Evolutionary conservation across 64 coral and sea anemone genomes (phyloP), one percentile per base, ranked within the genome.

Genomic region (Astreopora myriophthalma): DNA sequence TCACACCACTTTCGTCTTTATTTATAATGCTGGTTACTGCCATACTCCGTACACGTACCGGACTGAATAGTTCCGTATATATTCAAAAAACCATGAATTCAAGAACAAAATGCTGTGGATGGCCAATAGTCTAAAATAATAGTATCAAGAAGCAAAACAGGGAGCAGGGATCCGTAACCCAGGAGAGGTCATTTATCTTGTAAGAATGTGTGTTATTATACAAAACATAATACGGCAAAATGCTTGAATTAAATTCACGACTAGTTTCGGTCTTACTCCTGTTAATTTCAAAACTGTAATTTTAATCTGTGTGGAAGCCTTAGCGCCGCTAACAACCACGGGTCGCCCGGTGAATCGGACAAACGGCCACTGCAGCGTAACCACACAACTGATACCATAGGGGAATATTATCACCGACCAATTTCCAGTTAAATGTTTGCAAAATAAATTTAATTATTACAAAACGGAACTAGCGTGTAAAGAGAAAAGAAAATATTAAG

Each of bases 221-320:
- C 58, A 34, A 1, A 31, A 80, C 79, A 64, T 64, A 65, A 83
- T 39, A 33, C 49, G 38, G 32, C 8, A 64, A 83, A 83, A 83
- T 83, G 57, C 55, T 83, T 83, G 55, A 24, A 25, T 61, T 81
- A 80, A 19, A 80, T 80, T 80, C 76, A 55, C 57, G 58, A 80
- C 16, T 34, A 26, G 22, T 77, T 3, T 20, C 46, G 10, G 51
- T 55, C 12, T 55, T 55, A 64, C 24, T 64, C 9, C 23, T 23
- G 12, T 24, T 26, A 12, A 32, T n/a, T 14, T 22, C 20, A 34
- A 23, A 83, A 3, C 3, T 28, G 3, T 64, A 24, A 16, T 10
- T 55, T 55, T 13, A 55, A 55, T 55, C 3, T 55, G 51, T n/a
- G n/a, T 46, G 5, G 42, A 46, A 46, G 42, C 42, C 42, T 46